Evolutionary conservation across 2,888 invertebrate species (phyloP).

Genomic region (Malachius bipustulatus): DNA sequence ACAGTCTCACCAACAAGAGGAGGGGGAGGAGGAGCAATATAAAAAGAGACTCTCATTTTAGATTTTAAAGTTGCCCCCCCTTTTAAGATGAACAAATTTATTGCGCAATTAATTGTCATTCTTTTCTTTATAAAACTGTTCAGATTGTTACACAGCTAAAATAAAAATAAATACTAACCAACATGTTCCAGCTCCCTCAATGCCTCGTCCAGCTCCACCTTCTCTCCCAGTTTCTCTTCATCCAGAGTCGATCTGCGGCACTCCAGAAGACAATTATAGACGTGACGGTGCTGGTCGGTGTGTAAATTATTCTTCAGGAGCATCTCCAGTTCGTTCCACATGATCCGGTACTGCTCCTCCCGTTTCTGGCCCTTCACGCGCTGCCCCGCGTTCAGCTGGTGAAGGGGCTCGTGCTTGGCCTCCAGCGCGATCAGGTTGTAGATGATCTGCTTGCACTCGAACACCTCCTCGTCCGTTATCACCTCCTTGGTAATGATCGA

Average conservation of each 20-base stretch:
- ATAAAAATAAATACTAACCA: no score
- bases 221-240: constrained; percentile 43
- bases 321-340: constrained; percentile 84
- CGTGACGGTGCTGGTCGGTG: constrained; percentile 63
- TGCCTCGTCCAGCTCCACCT: constrained; percentile 51
- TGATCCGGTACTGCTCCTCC: constrained; percentile 82
- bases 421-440: constrained; percentile 71
- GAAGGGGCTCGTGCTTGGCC: constrained; percentile 69
- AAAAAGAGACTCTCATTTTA: no score
- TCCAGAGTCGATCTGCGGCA: constrained; percentile 50
- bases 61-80: no score
- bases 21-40: no score
- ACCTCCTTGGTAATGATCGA: constrained; percentile 70
- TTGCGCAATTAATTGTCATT: no score
- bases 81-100: no score
- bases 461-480: constrained; percentile 73
- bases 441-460: constrained; percentile 76
- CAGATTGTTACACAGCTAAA: no score
- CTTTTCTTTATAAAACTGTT: no score
- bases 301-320: constrained; percentile 67
- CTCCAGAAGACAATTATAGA: constrained; percentile 72
- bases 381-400: constrained; percentile 55
- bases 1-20: no score
- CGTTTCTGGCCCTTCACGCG: constrained; percentile 50
- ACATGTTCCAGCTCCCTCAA: constrained; percentile 43